Conservation (phyloP, 2,113 vertebrate species). For the Synchiropus splendidus region DNA sequence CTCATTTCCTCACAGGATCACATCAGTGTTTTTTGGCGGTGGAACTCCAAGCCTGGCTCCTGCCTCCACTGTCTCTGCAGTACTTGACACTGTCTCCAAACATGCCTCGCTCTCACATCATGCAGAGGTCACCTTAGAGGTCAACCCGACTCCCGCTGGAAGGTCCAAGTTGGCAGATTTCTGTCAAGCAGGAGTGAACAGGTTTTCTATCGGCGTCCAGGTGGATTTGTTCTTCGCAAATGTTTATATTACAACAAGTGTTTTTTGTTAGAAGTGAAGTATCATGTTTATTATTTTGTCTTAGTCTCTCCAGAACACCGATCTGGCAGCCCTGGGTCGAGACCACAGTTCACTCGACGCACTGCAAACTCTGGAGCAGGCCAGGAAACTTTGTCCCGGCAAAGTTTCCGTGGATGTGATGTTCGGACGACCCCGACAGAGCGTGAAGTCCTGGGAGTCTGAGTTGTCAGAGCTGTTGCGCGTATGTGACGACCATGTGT, state of each 20-base stretch:
- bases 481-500: slow-evolving; percentile 79
- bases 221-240: slow-evolving; percentile 44
- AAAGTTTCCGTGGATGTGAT: slow-evolving; percentile 81
- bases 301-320: slow-evolving; percentile 72
- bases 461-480: slow-evolving; percentile 63
- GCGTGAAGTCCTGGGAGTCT: slow-evolving; percentile 59
- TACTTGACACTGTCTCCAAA: slow-evolving; percentile 70
- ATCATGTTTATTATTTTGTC: not conserved
- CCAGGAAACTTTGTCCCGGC: slow-evolving; percentile 70
- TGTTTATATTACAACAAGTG: not conserved
- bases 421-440: slow-evolving; percentile 82
- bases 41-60: slow-evolving; percentile 86
- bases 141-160: slow-evolving; percentile 74
- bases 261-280: too few relatives aligned
- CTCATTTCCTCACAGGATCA: slow-evolving; percentile 67
- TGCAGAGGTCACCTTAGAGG: slow-evolving; percentile 80
- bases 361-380: slow-evolving; percentile 64
- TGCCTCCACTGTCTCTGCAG: slow-evolving; percentile 63
- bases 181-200: slow-evolving; percentile 73
- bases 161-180: slow-evolving; percentile 63
- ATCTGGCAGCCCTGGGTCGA: slow-evolving; percentile 75
- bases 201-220: slow-evolving; percentile 86
- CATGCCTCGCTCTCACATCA: slow-evolving; percentile 40
- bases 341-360: slow-evolving; percentile 74
- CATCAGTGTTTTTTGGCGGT: slow-evolving; percentile 86